Evolutionary conservation across 2,888 invertebrate genomes (phyloP), one percentile per base, ranked within the genome.

Genomic region (Dicycla oo): DNA sequence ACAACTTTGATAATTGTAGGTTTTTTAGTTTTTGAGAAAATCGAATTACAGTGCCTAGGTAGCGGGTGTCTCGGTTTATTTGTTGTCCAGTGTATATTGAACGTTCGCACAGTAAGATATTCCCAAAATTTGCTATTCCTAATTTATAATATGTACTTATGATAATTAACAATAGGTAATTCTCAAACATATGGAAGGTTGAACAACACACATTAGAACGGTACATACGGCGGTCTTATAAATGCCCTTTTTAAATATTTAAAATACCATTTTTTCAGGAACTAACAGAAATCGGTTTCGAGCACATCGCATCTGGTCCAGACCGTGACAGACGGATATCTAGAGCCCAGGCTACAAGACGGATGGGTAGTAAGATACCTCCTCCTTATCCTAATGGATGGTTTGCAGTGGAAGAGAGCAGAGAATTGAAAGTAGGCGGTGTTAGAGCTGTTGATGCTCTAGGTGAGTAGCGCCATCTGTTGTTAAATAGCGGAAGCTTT

Each of bases 321-420:
- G 91, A 93, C 51, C 84, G 93, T 0, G 88, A 88, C 0, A 87
- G 90, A 1, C 82, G 90, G 13, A 94, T 97, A 38, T 91, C 94
- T 15, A 91, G 97, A 1, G 91, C 96, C 0, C 95, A 97, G 77
- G 93, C 91, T 0, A 88, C 96, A 0, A 93, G 97, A 11, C 96
- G 96, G 70, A 92, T 97, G 10, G 98, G 98, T 0, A 94, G 96
- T 0, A 93, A 94, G 65, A 90, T 98, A 4, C 98, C 98, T 0
- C 98, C 98, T 0, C 98, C 98, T 0, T 99, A 97, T 90, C 99
- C 99, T 0, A 99, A 99, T 88, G 99, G 99, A 0, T 99, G 99
- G 99, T 98, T 98, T 86, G 97, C 97, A 0, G 90, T 99, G 2
- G 93, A 97, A 0, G 98, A 98, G 89, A 97, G 97, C 5, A 92